phyloP scores from a whole-genome alignment of 2,113 vertebrate species.

The Bubo scandiacus region DNA sequence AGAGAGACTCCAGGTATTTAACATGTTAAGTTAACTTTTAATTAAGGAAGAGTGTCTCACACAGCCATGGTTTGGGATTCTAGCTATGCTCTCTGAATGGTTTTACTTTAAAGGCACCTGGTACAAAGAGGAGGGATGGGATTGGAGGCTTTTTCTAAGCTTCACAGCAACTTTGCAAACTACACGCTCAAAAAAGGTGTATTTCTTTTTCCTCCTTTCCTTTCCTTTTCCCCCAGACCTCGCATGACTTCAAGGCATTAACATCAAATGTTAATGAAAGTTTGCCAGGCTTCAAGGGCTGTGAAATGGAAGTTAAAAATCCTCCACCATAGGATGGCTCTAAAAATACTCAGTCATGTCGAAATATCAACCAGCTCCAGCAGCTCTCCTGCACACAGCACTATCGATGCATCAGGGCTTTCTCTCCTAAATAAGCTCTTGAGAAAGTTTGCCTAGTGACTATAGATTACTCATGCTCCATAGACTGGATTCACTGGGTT shows the following conservation, averaged over 20 bases:
- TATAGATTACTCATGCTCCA: neutral
- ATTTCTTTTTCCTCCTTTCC: neutral
- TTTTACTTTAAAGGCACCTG: neutral
- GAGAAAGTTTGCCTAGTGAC: neutral
- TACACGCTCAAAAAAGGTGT: neutral
- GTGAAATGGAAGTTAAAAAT: constrained; percentile 57
- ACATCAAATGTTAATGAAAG: constrained; percentile 65
- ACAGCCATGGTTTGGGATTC: neutral
- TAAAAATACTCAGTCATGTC: constrained; percentile 33
- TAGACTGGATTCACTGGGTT: neutral
- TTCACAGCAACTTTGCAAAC: neutral
- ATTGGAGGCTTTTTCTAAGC: neutral
- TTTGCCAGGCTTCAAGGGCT: constrained; percentile 54
- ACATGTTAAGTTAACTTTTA: neutral
- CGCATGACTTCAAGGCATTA: constrained; percentile 49
- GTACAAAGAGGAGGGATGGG: neutral
- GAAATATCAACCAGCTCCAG: neutral
- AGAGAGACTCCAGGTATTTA: neutral
- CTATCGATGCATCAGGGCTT: neutral
- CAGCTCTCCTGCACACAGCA: neutral
- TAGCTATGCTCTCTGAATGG: neutral
- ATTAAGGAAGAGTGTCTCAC: neutral
- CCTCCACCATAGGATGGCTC: constrained; percentile 47
- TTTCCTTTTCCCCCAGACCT: neutral
- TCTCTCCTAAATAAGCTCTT: neutral